These are phyloP conservation scores for Solenopsis fugax DNA, from an alignment of 1,140 invertebrate species.

Conservation along the genomic window DNA sequence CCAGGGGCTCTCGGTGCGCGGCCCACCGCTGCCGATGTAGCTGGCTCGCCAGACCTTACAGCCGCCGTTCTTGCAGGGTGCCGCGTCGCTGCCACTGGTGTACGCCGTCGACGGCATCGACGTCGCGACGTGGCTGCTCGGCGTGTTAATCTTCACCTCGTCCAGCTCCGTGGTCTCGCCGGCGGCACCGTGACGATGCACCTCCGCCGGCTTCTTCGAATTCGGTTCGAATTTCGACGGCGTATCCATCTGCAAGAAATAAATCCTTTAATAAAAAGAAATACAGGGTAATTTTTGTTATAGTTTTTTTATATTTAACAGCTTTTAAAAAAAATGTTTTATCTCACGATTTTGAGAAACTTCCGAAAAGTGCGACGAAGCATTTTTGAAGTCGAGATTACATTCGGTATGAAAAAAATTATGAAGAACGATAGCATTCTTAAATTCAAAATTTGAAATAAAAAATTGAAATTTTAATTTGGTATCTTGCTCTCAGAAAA, in stretches of 20 bases:
- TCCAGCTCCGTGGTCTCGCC: slow-evolving; percentile 76
- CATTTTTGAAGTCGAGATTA: not conserved
- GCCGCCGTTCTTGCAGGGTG: slow-evolving; percentile 73
- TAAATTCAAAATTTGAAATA: not conserved
- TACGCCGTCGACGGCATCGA: slow-evolving; percentile 55
- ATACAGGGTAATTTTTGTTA: not conserved
- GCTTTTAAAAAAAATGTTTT: not conserved
- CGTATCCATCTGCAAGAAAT: slow-evolving; percentile 78
- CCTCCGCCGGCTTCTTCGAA: slow-evolving; percentile 20
- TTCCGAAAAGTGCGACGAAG: not conserved
- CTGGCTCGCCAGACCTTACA: slow-evolving; percentile 65
- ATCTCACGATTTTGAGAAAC: not conserved
- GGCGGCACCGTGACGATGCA: not conserved
- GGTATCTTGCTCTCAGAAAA: not conserved
- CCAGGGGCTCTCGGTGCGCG: slow-evolving; percentile 85
- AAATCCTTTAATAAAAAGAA: not conserved
- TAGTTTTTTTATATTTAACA: not conserved
- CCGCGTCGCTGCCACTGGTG: not conserved
- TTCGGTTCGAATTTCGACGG: slow-evolving; percentile 69
- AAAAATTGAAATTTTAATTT: not conserved
- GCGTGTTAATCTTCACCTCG: slow-evolving; percentile 71
- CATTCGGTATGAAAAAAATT: not conserved
- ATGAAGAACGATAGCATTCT: too few species aligned
- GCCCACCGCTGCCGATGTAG: slow-evolving; percentile 19
- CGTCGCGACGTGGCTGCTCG: slow-evolving; percentile 62